Conservation (phyloP, 2,113 vertebrate genomes). For the mouse (Mus musculus) region GRCm39 chr3:84410001-84410500, state of each 20-base stretch:
- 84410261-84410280: not conserved
- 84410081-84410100: not conserved
- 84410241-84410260: not conserved
- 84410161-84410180: not conserved
- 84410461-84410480: not conserved
- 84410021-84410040: not conserved
- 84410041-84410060: not conserved
- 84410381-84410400: too few relatives aligned
- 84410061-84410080: not conserved
- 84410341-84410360: not conserved
- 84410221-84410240: not conserved
- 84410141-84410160: not conserved
- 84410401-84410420: not conserved
- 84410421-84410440: not conserved
- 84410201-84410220: not conserved
- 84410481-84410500: not conserved
- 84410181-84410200: not conserved
- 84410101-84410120: not conserved
- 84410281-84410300: not conserved
- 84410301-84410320: not conserved
- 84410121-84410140: not conserved
- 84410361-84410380: not conserved
- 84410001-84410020: not conserved
- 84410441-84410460: not conserved
- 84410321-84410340: not conserved